A percentile compares a stretch with the other conserved stretches of the same genome.
These are phyloP conservation scores for Gobiocypris rarus DNA, from an alignment of 2,113 vertebrate genomes.

Conservation along the genomic window DNA sequence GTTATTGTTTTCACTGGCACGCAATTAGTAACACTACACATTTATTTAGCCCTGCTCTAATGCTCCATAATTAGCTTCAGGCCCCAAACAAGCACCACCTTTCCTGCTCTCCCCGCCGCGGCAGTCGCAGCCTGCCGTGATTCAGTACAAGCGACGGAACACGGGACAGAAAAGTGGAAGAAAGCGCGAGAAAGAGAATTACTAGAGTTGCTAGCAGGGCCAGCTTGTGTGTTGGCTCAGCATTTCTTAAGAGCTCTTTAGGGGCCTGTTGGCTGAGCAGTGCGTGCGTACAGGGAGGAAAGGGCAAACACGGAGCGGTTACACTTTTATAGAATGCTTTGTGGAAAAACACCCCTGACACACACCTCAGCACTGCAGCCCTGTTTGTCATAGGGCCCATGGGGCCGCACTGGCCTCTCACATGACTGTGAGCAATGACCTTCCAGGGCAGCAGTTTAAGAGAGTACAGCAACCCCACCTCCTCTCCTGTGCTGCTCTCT, in stretches of 20 bases:
- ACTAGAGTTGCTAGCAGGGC: slow-evolving; percentile 67
- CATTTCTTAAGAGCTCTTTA: slow-evolving; percentile 81
- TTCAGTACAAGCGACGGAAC: slow-evolving; percentile 66
- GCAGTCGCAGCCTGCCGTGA: slow-evolving; percentile 49
- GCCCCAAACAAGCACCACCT: slow-evolving; percentile 70
- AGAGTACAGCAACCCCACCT: slow-evolving; percentile 65
- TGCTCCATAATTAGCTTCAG: slow-evolving; percentile 82
- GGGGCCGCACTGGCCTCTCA: slow-evolving; percentile 71
- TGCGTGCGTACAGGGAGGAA: slow-evolving; percentile 69
- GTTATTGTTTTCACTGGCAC: slow-evolving; percentile 82
- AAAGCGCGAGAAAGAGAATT: slow-evolving; percentile 48
- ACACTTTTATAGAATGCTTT: slow-evolving; percentile 84
- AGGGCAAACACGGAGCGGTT: slow-evolving; percentile 80
- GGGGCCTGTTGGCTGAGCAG: slow-evolving; percentile 78
- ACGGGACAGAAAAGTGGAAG: slow-evolving; percentile 16
- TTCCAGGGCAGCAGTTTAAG: slow-evolving; percentile 73
- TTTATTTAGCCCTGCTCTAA: slow-evolving; percentile 83
- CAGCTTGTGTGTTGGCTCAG: slow-evolving; percentile 74
- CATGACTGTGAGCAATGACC: slow-evolving; percentile 76
- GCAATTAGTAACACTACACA: slow-evolving; percentile 81
- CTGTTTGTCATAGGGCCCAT: slow-evolving; percentile 79
- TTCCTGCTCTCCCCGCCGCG: slow-evolving; percentile 57
- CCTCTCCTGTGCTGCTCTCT: slow-evolving; percentile 61
- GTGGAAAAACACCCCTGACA: slow-evolving; percentile 83
- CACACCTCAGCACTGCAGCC: slow-evolving; percentile 76